phyloP scores from a whole-genome alignment of 2,888 invertebrate genomes.

The Teleiodes luculella region DNA sequence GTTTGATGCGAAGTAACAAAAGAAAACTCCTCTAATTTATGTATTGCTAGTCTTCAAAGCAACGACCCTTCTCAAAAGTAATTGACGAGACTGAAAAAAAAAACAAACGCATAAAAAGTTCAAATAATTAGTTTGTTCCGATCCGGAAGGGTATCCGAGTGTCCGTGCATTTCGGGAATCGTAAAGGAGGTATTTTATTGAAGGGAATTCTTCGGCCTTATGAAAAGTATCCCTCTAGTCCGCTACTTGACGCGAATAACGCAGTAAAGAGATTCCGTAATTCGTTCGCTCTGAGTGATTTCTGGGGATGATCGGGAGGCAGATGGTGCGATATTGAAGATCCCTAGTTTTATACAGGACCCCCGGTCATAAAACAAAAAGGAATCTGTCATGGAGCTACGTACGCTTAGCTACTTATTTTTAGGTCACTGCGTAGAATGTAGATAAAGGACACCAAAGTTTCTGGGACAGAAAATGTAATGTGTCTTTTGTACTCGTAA shows the following conservation, averaged over 20 bases:
- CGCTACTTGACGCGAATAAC: slow-evolving; percentile 45
- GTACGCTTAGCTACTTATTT: slow-evolving; percentile 3
- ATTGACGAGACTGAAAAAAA: slow-evolving; percentile 52
- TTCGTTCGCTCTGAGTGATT: slow-evolving; percentile 66
- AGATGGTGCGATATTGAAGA: slow-evolving; percentile 69
- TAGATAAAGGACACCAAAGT: neutral
- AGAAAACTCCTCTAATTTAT: slow-evolving; percentile 54
- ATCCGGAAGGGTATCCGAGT: slow-evolving; percentile 13
- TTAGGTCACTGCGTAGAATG: slow-evolving; percentile 1
- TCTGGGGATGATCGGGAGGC: slow-evolving; percentile 58
- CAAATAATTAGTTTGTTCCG: slow-evolving; percentile 53
- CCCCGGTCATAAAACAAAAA: slow-evolving; percentile 61
- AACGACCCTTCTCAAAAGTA: slow-evolving; percentile 52
- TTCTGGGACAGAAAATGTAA: neutral
- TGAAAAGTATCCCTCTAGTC: slow-evolving; percentile 55
- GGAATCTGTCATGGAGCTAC: slow-evolving; percentile 47
- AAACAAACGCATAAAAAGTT: slow-evolving; percentile 48
- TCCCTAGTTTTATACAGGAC: slow-evolving; percentile 62
- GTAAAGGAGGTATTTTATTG: slow-evolving; percentile 54
- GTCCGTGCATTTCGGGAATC: slow-evolving; percentile 37
- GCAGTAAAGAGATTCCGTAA: slow-evolving; percentile 51
- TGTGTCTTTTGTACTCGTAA: neutral
- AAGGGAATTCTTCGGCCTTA: slow-evolving; percentile 46
- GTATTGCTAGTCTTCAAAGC: slow-evolving; percentile 45
- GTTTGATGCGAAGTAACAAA: slow-evolving; percentile 60